Conservation (phyloP, 1,140 invertebrate species). For the Procambarus virginalis region DNA sequence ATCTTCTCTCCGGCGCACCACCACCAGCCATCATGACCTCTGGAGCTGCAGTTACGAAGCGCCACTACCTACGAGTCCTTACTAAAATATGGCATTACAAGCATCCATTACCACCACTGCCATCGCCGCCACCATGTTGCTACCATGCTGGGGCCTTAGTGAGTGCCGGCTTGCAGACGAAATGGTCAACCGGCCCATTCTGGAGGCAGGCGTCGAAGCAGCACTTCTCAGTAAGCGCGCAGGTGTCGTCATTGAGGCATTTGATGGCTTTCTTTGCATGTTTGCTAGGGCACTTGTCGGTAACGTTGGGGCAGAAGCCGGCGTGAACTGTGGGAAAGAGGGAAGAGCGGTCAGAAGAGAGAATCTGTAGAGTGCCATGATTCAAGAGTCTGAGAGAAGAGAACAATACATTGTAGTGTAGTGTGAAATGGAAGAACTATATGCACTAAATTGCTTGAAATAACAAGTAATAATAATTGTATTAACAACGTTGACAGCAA, state of each 20-base stretch:
- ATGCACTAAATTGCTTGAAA: too few species aligned
- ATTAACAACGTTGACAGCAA: too few species aligned
- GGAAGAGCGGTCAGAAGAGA: background rate
- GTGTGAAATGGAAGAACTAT: too few species aligned
- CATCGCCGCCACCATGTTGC: background rate
- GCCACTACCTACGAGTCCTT: background rate
- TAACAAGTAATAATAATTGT: too few species aligned
- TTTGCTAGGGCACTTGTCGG: background rate
- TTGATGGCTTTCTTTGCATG: background rate
- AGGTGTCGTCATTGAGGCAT: conserved; percentile 14
- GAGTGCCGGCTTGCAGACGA: conserved; percentile 37
- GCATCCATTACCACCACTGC: background rate
- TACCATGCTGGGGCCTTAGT: conserved; percentile 17
- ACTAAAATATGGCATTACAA: background rate
- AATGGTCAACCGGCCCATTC: conserved; percentile 1
- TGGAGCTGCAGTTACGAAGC: background rate
- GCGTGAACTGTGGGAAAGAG: background rate
- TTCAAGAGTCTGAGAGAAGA: too few species aligned
- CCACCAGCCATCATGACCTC: background rate
- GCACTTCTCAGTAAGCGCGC: conserved; percentile 8
- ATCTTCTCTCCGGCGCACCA: background rate
- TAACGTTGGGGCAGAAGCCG: conserved; percentile 30
- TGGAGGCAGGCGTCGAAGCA: conserved; percentile 40
- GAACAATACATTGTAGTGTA: too few species aligned
- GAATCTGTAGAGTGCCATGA: too few species aligned